A percentile compares a stretch with the other conserved stretches of the same genome.
These are phyloP conservation scores for Drosophila nasuta DNA, from an alignment of 1,140 invertebrate species.

Conservation along the genomic window DNA sequence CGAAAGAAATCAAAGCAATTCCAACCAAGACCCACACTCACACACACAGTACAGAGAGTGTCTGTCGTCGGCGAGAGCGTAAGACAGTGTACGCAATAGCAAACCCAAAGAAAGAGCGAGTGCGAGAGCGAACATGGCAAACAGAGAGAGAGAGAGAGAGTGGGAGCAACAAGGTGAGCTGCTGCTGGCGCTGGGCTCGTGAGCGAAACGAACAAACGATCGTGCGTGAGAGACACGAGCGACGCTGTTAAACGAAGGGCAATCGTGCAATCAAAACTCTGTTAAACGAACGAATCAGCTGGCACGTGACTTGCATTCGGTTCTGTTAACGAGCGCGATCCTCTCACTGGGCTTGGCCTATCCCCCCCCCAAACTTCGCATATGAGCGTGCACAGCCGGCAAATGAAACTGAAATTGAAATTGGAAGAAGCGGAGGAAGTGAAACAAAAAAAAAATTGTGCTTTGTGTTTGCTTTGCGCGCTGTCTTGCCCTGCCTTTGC, in stretches of 20 bases:
- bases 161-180: slow-evolving; percentile 35
- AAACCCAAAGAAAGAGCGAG: slow-evolving; percentile 4
- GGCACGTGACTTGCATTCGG: slow-evolving; percentile 7
- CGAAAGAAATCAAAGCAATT: slow-evolving; percentile 34
- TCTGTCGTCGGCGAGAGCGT: slow-evolving; percentile 25
- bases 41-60: slow-evolving; percentile 8
- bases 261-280: neutral
- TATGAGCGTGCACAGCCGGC: neutral
- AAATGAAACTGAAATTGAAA: slow-evolving; percentile 38
- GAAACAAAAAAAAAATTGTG: neutral
- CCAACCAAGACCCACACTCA: slow-evolving; percentile 25
- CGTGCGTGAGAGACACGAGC: slow-evolving; percentile 38
- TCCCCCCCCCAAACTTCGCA: neutral
- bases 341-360: neutral
- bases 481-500: neutral
- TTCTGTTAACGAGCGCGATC: slow-evolving; percentile 16
- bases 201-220: slow-evolving; percentile 41
- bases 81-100: neutral
- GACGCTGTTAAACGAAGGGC: neutral
- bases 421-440: neutral
- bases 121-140: neutral
- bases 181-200: slow-evolving; percentile 59
- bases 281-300: neutral
- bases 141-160: neutral
- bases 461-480: neutral